Evolutionary conservation across 2,797 vertebrate species (phyloP).

Genomic region (Enteromius argenteus): DNA sequence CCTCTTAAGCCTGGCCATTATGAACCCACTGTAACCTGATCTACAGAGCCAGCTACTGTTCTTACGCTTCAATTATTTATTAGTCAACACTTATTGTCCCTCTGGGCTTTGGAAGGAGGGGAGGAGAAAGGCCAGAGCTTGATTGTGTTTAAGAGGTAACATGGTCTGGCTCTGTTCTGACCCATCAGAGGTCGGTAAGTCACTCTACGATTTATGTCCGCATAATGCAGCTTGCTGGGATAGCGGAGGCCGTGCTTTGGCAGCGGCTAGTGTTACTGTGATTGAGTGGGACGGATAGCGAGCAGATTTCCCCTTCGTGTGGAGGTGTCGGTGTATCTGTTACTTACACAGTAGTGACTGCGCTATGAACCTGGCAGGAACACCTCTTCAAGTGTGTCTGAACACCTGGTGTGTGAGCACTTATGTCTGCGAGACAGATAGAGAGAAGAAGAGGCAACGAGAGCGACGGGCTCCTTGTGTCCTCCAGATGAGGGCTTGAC

Average conservation of each 20-base stretch:
- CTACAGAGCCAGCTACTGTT: slow-evolving; percentile 80
- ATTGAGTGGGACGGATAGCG: slow-evolving; percentile 43
- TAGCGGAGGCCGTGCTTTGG: slow-evolving; percentile 21
- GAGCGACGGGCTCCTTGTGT: slow-evolving; percentile 61
- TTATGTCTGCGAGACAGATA: slow-evolving; percentile 35
- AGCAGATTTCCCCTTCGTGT: slow-evolving; percentile 8
- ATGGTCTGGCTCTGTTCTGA: slow-evolving; percentile 73
- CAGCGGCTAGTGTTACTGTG: slow-evolving; percentile 41
- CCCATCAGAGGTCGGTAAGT: slow-evolving; percentile 66
- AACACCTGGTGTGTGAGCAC: slow-evolving; percentile 64
- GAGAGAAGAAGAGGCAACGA: slow-evolving; percentile 40
- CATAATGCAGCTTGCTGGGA: slow-evolving; percentile 50
- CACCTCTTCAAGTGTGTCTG: slow-evolving; percentile 55
- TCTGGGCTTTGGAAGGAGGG: slow-evolving; percentile 74
- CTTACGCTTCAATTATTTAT: slow-evolving; percentile 90
- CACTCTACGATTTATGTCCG: slow-evolving; percentile 50
- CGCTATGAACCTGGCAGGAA: slow-evolving; percentile 55
- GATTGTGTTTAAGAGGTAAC: slow-evolving; percentile 83
- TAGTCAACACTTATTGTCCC: slow-evolving; percentile 84
- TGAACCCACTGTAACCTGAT: slow-evolving; percentile 77
- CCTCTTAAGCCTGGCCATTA: slow-evolving; percentile 64
- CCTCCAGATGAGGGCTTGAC: slow-evolving; percentile 74
- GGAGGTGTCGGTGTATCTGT: slow-evolving; percentile 52
- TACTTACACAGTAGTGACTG: slow-evolving; percentile 54
- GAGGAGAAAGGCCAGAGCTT: slow-evolving; percentile 63